A percentile compares a stretch with the other conserved stretches of the same genome.
These are phyloP conservation scores for Daboia siamensis DNA, from an alignment of 2,113 vertebrate species.

Conservation along the genomic window DNA sequence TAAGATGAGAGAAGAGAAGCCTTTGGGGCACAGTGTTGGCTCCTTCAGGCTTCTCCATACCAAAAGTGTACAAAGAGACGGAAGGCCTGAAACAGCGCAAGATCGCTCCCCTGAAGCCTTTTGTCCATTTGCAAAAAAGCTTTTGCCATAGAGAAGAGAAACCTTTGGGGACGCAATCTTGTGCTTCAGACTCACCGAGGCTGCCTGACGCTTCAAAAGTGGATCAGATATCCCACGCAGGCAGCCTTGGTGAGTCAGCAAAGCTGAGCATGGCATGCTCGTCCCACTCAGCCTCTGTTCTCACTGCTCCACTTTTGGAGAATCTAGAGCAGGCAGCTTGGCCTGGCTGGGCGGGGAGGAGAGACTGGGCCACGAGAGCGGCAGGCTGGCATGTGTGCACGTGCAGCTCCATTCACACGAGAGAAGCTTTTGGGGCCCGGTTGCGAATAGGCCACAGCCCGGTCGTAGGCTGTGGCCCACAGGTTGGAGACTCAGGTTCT, in stretches of 20 bases:
- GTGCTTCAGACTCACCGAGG: not conserved
- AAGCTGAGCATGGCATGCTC: not conserved
- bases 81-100: not conserved
- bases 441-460: not conserved
- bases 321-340: not conserved
- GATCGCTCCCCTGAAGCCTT: not conserved
- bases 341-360: not conserved
- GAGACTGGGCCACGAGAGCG: not conserved
- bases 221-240: not conserved
- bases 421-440: not conserved
- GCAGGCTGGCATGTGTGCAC: not conserved
- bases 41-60: not conserved
- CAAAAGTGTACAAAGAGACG: not conserved
- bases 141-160: not conserved
- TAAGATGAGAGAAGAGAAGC: not conserved
- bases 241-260: not conserved
- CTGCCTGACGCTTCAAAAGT: too few species aligned
- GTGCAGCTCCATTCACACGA: not conserved
- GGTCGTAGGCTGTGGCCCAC: not conserved
- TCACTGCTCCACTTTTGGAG: not conserved
- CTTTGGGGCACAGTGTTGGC: not conserved
- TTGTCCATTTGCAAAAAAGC: not conserved
- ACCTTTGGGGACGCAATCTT: not conserved
- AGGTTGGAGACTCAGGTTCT: not conserved
- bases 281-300: not conserved